phyloP scores from a whole-genome alignment of 2,888 invertebrate species.

The Trichacis sp. region DNA sequence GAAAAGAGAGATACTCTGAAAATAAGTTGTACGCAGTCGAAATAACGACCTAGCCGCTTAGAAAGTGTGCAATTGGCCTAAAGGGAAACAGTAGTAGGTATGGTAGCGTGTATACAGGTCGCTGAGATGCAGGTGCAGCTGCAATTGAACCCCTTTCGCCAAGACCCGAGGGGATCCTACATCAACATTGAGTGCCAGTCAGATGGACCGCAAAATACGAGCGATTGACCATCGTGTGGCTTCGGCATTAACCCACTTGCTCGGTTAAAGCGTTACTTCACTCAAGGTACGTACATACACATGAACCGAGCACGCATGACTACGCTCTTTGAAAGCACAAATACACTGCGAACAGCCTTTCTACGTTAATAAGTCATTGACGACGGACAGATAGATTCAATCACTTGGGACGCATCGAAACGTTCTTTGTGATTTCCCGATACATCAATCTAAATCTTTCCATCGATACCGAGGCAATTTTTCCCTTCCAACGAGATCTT shows the following conservation, averaged over 20 bases:
- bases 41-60: conserved; percentile 40
- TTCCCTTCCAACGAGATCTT: not conserved
- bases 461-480: too few relatives aligned
- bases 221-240: conserved; percentile 37
- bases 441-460: not conserved
- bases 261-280: conserved; percentile 33
- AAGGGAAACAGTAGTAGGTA: too few relatives aligned
- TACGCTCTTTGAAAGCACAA: conserved; percentile 1
- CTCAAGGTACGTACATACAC: conserved; percentile 10
- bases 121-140: conserved; percentile 41
- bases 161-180: conserved; percentile 37
- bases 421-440: conserved; percentile 2
- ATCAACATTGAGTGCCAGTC: conserved; percentile 14
- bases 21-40: conserved; percentile 26
- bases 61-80: conserved; percentile 45
- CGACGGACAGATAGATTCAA: conserved; percentile 6
- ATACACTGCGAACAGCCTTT: conserved; percentile 15
- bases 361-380: conserved; percentile 18
- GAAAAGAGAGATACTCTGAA: conserved; percentile 23
- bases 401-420: conserved; percentile 1
- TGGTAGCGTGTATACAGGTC: conserved; percentile 43
- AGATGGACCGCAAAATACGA: conserved; percentile 36
- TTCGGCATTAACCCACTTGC: conserved; percentile 44
- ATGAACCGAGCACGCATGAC: conserved; percentile 1
- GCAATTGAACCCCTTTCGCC: conserved; percentile 44